Evolutionary conservation across 1,140 invertebrate species (phyloP).

Genomic region (Trypoxylus dichotomus): DNA sequence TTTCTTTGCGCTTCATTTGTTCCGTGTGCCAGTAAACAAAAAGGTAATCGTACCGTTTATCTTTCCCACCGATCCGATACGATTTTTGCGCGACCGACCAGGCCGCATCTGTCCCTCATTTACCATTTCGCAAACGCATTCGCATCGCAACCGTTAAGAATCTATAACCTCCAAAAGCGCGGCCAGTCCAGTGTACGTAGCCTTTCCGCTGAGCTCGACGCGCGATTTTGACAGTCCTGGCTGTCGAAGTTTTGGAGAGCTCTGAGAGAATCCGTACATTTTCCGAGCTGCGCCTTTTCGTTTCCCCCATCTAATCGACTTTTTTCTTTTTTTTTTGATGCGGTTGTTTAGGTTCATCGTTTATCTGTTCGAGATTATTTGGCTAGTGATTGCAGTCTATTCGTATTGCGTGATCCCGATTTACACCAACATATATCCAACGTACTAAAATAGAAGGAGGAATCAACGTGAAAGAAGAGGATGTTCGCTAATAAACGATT

Average conservation of each 20-base stretch:
- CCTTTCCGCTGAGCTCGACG: background rate
- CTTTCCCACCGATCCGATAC: background rate
- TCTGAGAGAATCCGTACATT: background rate
- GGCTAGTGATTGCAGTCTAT: background rate
- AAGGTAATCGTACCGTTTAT: background rate
- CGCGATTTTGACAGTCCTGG: background rate
- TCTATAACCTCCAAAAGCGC: background rate
- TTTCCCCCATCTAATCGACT: background rate
- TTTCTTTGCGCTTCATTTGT: slow-evolving; percentile 4
- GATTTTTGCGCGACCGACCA: background rate
- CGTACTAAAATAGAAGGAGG: background rate
- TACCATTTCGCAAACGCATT: background rate
- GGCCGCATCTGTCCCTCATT: too few relatives aligned
- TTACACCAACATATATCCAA: background rate
- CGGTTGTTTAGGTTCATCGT: background rate
- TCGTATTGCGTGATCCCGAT: background rate
- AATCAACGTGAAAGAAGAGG: background rate
- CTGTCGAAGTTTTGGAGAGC: background rate
- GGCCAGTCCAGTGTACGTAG: background rate
- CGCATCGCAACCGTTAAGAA: background rate
- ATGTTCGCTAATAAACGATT: slow-evolving; percentile 28
- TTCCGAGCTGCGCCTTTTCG: background rate
- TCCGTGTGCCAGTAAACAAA: slow-evolving; percentile 18
- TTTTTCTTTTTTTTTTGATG: background rate
- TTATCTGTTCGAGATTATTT: background rate